These are phyloP conservation scores for Mesochorus sp. DNA, from an alignment of 2,888 invertebrate species.

Conservation along the genomic window DNA sequence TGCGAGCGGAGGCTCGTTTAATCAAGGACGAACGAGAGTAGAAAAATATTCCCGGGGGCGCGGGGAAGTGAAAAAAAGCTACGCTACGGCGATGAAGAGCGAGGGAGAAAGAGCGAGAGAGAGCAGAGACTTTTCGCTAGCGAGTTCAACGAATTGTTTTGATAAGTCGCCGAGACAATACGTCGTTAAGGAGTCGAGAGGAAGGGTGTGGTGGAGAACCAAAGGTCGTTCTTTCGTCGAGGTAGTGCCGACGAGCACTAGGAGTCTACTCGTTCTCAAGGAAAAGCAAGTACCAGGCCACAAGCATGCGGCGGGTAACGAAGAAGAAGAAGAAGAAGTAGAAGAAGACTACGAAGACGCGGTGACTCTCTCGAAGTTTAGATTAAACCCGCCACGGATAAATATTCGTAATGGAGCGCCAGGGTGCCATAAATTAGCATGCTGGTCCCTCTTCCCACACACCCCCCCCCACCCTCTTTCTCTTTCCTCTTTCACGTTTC, in stretches of 20 bases:
- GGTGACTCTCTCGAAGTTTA: constrained; percentile 81
- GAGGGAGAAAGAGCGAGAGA: constrained; percentile 19
- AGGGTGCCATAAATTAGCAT: constrained; percentile 82
- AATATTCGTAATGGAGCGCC: constrained; percentile 83
- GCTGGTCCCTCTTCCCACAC: constrained; percentile 74
- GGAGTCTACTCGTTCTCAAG: constrained; percentile 52
- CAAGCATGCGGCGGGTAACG: constrained; percentile 51
- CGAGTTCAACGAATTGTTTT: constrained; percentile 79
- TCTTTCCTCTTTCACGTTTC: background rate
- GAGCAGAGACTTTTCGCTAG: constrained; percentile 52
- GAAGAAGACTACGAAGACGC: constrained; percentile 64
- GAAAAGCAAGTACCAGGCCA: constrained; percentile 51
- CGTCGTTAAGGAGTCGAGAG: constrained; percentile 79
- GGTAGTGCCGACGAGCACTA: constrained; percentile 44
- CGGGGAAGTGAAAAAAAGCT: constrained; percentile 27
- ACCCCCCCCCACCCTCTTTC: constrained; percentile 20
- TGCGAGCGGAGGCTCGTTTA: constrained; percentile 69
- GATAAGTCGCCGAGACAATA: constrained; percentile 81
- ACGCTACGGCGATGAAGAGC: background rate
- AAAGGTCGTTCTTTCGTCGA: constrained; percentile 32
- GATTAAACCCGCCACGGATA: constrained; percentile 82
- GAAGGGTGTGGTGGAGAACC: constrained; percentile 42
- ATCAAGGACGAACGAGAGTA: constrained; percentile 70
- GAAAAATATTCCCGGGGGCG: constrained; percentile 65
- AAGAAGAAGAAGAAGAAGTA: constrained; percentile 54